These are phyloP conservation scores for Ormyrus pomaceus DNA, from an alignment of 2,888 invertebrate genomes.

Conservation along the genomic window DNA sequence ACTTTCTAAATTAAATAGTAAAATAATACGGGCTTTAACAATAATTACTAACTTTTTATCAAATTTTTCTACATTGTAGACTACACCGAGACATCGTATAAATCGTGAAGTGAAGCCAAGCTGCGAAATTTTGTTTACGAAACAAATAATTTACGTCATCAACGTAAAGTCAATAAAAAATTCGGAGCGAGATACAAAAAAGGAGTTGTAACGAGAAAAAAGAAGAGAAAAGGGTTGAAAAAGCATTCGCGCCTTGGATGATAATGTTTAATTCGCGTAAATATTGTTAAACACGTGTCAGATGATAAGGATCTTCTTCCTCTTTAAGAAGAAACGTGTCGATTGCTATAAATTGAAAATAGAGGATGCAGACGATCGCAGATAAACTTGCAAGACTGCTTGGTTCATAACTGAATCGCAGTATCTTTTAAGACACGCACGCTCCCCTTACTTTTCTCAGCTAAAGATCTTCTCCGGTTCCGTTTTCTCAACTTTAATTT, in stretches of 20 bases:
- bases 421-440: background rate
- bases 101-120: too few relatives aligned
- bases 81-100: too few relatives aligned
- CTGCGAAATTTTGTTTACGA: too few relatives aligned
- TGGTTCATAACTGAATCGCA: background rate
- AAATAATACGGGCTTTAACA: too few relatives aligned
- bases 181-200: background rate
- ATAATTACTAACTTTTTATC: too few relatives aligned
- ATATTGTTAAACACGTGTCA: background rate
- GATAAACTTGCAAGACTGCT: background rate
- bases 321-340: slow-evolving; percentile 13
- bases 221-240: background rate
- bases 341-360: slow-evolving; percentile 65
- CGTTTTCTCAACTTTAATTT: background rate
- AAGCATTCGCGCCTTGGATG: background rate
- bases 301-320: slow-evolving; percentile 19
- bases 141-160: too few relatives aligned
- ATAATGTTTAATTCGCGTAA: background rate
- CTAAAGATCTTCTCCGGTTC: background rate
- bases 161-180: background rate
- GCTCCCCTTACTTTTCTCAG: background rate
- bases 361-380: slow-evolving; percentile 23
- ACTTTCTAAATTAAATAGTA: too few relatives aligned
- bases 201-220: background rate
- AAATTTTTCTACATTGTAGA: too few relatives aligned